Base-by-base conservation (phyloP, 2,888 invertebrate genomes). In the Nomada lathburiana region DNA sequence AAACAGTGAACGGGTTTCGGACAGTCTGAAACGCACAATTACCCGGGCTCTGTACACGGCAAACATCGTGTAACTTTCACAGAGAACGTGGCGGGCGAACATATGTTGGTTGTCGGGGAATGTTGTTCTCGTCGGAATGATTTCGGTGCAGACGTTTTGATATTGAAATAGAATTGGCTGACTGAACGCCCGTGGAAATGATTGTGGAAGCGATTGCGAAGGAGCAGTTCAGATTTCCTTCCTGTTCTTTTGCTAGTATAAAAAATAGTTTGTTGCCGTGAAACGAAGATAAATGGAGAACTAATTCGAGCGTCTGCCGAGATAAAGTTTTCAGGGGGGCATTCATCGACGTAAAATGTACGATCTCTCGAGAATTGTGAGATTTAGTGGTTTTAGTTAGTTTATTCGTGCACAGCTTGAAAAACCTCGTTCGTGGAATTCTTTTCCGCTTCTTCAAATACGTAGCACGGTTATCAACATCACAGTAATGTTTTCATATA, bases 11-110 rank as follows among this genome's bases (percentile, higher is more conserved):
- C 20, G 20, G n/a, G 42, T 42, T 72, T 63, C 53, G 52, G 29
- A 23, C 20, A 9, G 10, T 42, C 2, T 13, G 70, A 53, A 72
- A 72, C 62, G 63, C 13, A 42, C 63, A 72, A 72, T 72, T 72
- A 72, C 64, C 44, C 26, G 2, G 55, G 10, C 50, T 42, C n/a
- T 44, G 44, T 72, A 63, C 71, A 44, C 42, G 16, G 0, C 23
- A 42, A 44, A 63, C 71, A 63, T 7, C 71, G 29, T 72, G 53
- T 44, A 72, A 72, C 72, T 72, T 64, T 64, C 72, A 55, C 55
- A 42, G 18, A 20, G 55, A n/a, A 26, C 53, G 42, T 42, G n/a
- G 7, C 26, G 44, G 44, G 23, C 18, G 20, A 59, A 70, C 36
- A 47, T 11, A 36, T 47, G 36, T 50, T 60, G 11, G 11, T 11